Conservation (phyloP, 2,888 invertebrate genomes). For the Apocheima hispidaria region DNA sequence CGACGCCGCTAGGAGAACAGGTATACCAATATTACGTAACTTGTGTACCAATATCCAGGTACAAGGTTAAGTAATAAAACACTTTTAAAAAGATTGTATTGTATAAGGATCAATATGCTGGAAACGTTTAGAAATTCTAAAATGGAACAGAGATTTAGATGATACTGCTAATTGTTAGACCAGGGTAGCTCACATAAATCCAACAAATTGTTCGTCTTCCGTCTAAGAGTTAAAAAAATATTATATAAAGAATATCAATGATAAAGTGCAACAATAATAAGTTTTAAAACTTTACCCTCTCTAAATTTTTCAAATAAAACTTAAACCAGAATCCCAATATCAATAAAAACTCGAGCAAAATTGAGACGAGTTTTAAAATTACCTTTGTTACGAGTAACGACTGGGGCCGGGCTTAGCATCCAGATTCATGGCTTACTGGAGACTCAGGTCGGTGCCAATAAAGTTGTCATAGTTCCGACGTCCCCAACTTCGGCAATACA, state of each 20-base stretch:
- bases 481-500: constrained; percentile 45
- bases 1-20: constrained; percentile 94
- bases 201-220: too few relatives aligned
- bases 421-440: constrained; percentile 42
- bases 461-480: constrained; percentile 42
- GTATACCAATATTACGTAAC: constrained; percentile 72
- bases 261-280: too few relatives aligned
- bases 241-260: too few relatives aligned
- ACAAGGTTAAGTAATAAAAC: constrained; percentile 8
- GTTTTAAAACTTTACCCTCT: too few relatives aligned
- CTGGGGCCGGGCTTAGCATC: constrained; percentile 36
- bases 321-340: constrained; percentile 12
- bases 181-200: too few relatives aligned
- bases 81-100: background rate
- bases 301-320: constrained; percentile 8
- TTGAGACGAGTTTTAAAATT: constrained; percentile 30
- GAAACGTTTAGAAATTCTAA: too few relatives aligned
- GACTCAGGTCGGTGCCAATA: constrained; percentile 44
- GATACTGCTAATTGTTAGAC: too few relatives aligned
- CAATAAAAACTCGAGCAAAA: constrained; percentile 21
- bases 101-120: background rate
- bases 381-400: constrained; percentile 27
- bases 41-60: constrained; percentile 6
- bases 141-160: too few relatives aligned
- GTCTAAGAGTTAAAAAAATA: too few relatives aligned